These are phyloP conservation scores for Epizoanthus scotinus DNA, from an alignment of 92 coral and sea anemone genomes.

Conservation along the genomic window DNA sequence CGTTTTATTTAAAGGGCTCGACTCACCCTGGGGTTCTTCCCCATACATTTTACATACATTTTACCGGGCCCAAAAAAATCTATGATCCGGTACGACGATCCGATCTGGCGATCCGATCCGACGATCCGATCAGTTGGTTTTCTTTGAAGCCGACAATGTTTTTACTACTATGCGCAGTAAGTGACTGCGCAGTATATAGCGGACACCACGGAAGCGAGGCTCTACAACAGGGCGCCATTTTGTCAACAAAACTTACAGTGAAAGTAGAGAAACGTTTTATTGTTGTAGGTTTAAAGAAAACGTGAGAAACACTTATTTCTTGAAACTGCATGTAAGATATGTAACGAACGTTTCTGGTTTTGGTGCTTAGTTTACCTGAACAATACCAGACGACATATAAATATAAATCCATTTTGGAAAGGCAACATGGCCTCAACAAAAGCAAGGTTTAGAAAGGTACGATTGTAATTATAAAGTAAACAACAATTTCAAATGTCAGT, in stretches of 20 bases:
- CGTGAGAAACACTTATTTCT: neutral
- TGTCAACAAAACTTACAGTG: neutral
- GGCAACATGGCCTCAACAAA: neutral
- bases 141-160: no score
- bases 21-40: no score
- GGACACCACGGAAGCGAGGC: neutral
- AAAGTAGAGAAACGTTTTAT: neutral
- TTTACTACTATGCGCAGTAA: no score
- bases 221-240: slow-evolving; percentile 9
- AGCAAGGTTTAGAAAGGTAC: slow-evolving; percentile 35
- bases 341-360: neutral
- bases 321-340: neutral
- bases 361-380: neutral
- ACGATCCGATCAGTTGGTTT: no score
- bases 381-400: no score
- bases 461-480: neutral
- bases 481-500: neutral
- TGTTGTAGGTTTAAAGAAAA: neutral
- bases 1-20: no score
- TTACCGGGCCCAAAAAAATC: no score
- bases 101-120: no score
- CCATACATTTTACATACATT: no score
- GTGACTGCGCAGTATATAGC: no score
- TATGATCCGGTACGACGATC: no score
- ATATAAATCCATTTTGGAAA: neutral